Evolutionary conservation across 2,888 invertebrate species (phyloP).

Genomic region (Drosophila mercatorum): DNA sequence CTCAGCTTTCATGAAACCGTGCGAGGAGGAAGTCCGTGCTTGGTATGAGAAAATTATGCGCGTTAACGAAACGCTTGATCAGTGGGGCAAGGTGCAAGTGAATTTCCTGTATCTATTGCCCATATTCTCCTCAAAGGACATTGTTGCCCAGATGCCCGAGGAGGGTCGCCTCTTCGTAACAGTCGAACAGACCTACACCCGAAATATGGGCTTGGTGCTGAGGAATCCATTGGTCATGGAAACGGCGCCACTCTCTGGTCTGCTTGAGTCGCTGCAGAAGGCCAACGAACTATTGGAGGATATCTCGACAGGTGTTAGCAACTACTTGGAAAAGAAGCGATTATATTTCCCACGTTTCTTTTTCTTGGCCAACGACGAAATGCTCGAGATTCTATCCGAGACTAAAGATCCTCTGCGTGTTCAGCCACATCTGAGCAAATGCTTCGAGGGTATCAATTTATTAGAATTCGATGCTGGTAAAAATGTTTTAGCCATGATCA

Average conservation of each 20-base stretch:
- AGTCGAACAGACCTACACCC: constrained; percentile 85
- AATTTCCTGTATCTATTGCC: constrained; percentile 88
- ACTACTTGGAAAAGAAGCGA: constrained; percentile 88
- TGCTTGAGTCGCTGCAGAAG: constrained; percentile 89
- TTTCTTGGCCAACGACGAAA: constrained; percentile 90
- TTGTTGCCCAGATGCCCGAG: constrained; percentile 88
- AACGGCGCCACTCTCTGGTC: constrained; percentile 86
- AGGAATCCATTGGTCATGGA: constrained; percentile 84
- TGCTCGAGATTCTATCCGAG: constrained; percentile 90
- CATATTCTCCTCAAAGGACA: constrained; percentile 89
- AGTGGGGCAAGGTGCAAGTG: constrained; percentile 88
- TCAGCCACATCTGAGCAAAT: constrained; percentile 88
- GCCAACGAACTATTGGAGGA: constrained; percentile 86
- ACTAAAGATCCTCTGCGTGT: constrained; percentile 87
- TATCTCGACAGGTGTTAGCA: constrained; percentile 87
- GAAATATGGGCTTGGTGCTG: constrained; percentile 83
- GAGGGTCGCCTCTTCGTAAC: constrained; percentile 87
- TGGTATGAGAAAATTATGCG: constrained; percentile 87
- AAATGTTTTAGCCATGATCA: constrained; percentile 87
- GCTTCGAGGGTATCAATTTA: constrained; percentile 88
- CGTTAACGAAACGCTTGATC: constrained; percentile 87
- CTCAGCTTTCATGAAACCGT: constrained; percentile 89
- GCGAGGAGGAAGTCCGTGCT: constrained; percentile 85
- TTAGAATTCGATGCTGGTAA: constrained; percentile 85
- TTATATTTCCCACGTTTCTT: constrained; percentile 90